Evolutionary conservation across 2,113 vertebrate genomes (phyloP), one percentile per base, ranked within the genome.

Genomic region (Leucoraja erinaceus): DNA sequence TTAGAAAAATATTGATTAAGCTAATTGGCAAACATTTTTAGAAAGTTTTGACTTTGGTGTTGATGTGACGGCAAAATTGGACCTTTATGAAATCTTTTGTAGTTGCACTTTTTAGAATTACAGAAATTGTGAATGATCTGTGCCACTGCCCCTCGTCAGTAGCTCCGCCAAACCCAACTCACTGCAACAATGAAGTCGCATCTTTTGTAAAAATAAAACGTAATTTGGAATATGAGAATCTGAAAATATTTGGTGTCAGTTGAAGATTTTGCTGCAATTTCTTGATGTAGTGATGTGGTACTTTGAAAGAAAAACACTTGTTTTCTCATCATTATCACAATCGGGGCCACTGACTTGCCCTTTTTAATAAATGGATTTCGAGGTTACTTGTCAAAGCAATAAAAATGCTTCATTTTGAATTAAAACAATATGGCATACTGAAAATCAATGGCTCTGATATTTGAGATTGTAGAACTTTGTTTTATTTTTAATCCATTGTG

Each of bases 81-180:
- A 31, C 7, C 38, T 70, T 90, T 90, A 61, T 63, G 63, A 90
- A 16, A 7, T 4, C 22, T 72, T 70, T 70, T 4, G 63, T 72
- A 33, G 66, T 91, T 91, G 22, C 22, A 91, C 68, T 28, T 72
- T 54, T 91, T 72, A 63, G 33, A 72, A 91, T 91, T 33, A 1
- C 18, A 25, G 9, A 72, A 22, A 74, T 68, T 22, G 22, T 47
- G 38, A 68, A n/a, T 16, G 1, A 25, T 31, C 72, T 72, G 90
- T 91, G 90, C 90, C 90, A 91, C 90, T 68, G 22, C 66, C 90
- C 90, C 90, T 91, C 90, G 72, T 91, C 90, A 28, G 31, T 47
- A 47, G 18, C 54, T 72, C 63, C 4, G 11, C 66, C 33, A 72
- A 20, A 38, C 33, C 88, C 88, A 90, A 28, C 66, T 90, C 88